Evolutionary conservation across 2,113 vertebrate species (phyloP).

Genomic region (Mastomys natalensis): DNA sequence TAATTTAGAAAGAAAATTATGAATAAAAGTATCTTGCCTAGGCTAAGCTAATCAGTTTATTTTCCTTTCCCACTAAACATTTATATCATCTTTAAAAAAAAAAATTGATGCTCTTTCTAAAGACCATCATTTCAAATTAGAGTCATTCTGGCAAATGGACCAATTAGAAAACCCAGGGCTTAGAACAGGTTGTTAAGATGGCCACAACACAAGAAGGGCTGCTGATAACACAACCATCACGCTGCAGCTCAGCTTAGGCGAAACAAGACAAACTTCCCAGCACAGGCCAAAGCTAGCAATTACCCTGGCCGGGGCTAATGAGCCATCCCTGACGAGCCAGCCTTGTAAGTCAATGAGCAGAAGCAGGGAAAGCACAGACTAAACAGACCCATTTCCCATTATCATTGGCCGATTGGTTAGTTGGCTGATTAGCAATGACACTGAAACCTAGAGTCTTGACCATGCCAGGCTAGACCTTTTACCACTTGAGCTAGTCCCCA

Average conservation of each 20-base stretch:
- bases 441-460: background rate
- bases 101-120: background rate
- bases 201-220: background rate
- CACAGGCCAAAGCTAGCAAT: background rate
- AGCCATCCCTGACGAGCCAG: background rate
- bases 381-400: background rate
- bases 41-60: slow-evolving; percentile 52
- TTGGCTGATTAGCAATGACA: background rate
- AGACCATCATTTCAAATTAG: slow-evolving; percentile 57
- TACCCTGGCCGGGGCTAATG: background rate
- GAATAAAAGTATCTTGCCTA: slow-evolving; percentile 74
- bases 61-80: slow-evolving; percentile 73
- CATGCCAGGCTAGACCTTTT: background rate
- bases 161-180: background rate
- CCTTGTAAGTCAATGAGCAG: background rate
- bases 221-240: background rate
- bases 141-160: slow-evolving; percentile 29
- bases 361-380: background rate
- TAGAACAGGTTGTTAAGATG: background rate
- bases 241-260: background rate
- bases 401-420: background rate
- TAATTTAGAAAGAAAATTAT: slow-evolving; percentile 66
- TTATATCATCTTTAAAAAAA: background rate
- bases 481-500: background rate
- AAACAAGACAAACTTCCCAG: background rate